These are phyloP conservation scores for Microctonus aethiopoides DNA, from an alignment of 2,888 invertebrate species.

Conservation along the genomic window DNA sequence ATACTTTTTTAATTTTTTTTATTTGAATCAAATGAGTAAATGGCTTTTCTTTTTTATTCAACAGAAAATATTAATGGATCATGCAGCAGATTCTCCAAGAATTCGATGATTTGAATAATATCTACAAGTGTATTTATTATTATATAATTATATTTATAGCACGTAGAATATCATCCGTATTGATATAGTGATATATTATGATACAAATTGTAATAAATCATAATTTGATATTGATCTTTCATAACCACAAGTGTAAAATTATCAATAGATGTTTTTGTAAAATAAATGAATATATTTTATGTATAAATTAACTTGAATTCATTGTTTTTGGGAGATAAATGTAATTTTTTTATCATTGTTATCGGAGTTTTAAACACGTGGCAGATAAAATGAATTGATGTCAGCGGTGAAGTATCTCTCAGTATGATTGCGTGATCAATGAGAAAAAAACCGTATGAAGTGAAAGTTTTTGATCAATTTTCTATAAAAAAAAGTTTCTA, in stretches of 20 bases:
- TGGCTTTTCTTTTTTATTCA: constrained; percentile 35
- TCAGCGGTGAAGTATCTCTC: no score
- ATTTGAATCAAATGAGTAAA: not conserved
- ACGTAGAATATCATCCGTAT: not conserved
- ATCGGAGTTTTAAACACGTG: not conserved
- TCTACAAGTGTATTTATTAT: not conserved
- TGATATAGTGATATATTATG: no score
- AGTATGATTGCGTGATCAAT: no score
- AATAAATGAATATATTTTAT: not conserved
- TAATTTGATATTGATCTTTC: not conserved
- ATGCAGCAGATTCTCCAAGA: constrained; percentile 49
- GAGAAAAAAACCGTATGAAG: not conserved
- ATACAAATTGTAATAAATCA: not conserved
- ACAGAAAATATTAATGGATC: constrained; percentile 53
- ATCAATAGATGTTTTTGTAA: not conserved
- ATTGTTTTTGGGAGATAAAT: no score
- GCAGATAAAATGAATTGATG: not conserved
- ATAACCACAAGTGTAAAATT: no score
- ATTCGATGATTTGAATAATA: constrained; percentile 25
- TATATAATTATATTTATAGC: not conserved
- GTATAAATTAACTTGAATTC: no score
- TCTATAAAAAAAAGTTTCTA: not conserved
- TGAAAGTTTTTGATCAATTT: not conserved
- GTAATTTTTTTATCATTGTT: not conserved
- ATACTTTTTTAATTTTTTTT: not conserved